Base-by-base conservation (phyloP, 2,888 invertebrate genomes). In the Hydraecia micacea region DNA sequence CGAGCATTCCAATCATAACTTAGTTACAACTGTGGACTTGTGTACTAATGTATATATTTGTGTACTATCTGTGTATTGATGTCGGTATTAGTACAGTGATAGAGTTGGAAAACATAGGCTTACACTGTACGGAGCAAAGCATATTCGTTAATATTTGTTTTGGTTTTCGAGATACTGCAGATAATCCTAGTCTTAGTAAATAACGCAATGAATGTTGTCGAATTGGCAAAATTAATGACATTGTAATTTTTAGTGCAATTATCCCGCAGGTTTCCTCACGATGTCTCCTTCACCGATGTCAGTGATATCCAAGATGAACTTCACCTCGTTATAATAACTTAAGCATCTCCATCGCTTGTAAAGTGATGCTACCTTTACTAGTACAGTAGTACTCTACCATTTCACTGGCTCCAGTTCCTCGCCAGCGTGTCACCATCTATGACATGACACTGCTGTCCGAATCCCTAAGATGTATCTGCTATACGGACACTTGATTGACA, bases 1-100 rank as follows among this genome's bases (percentile, higher is more conserved):
- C 65, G 39, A 75, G 80, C 84, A 83, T 83, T 84, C 83, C 83
- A 49, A 62, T 63, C 83, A 73, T 83, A 83, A 70, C 75, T 84
- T 42, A 75, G 80, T 66, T 76, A 32, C 21, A 75, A 62, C 62
- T 32, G 80, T 81, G 55, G 36, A 46, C 9, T 46, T 18, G 65
- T 25, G 73, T 60, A 52, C 62, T 63, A 60, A 58, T 75, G 65
- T 55, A 72, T 25, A 4, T 55, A 55, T 81, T 63, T 73, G 28
- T 36, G 21, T 63, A 36, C 65, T 67, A 60, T 36, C 58, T 58
- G 58, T 42, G 80, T 62, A 80, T 46, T 73, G 28, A 46, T 60
- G 13, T 62, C 25, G 28, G 4, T 52, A n/a, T 42, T 66, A 58
- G 28, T 36, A 46, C 42, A 11, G 32, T 60, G 15, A 2, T 42